A percentile compares a stretch with the other conserved stretches of the same genome.
Evolutionary conservation across 2,113 vertebrate species (phyloP).

Genomic region (Tursiops truncatus): DNA sequence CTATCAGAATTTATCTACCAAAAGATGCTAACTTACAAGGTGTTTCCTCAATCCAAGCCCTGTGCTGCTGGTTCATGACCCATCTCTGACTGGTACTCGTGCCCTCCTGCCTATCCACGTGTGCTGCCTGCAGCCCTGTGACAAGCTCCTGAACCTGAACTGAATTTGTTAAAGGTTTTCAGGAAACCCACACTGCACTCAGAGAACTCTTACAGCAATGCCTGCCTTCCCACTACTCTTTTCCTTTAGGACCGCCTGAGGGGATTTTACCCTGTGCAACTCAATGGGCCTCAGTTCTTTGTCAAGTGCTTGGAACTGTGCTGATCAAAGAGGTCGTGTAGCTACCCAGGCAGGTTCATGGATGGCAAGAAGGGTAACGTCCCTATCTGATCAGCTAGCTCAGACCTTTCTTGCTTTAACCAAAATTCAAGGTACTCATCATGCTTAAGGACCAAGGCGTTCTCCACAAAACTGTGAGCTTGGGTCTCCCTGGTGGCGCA

Average conservation of each 20-base stretch:
- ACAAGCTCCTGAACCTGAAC: not conserved
- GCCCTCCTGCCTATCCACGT: not conserved
- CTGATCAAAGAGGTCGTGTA: not conserved
- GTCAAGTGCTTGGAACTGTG: not conserved
- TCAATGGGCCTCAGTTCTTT: not conserved
- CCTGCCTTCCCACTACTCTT: not conserved
- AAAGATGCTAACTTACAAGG: not conserved
- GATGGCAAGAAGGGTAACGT: not conserved
- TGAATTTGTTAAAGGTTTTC: not conserved
- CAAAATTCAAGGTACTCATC: not conserved
- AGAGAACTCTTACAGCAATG: not conserved
- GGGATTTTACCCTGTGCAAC: accelerated
- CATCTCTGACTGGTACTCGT: accelerated
- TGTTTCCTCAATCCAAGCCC: not conserved
- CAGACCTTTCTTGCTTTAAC: not conserved
- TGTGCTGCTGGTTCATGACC: accelerated
- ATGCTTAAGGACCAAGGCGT: not conserved
- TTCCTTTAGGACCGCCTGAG: not conserved
- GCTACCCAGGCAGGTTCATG: not conserved
- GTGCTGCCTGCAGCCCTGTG: not conserved
- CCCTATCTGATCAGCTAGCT: not conserved
- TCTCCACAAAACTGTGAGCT: not conserved
- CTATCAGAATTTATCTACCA: not conserved
- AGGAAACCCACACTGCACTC: not conserved
- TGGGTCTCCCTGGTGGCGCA: too few relatives aligned